Conservation (phyloP, 1,140 invertebrate genomes). For the Ips nitidus region DNA sequence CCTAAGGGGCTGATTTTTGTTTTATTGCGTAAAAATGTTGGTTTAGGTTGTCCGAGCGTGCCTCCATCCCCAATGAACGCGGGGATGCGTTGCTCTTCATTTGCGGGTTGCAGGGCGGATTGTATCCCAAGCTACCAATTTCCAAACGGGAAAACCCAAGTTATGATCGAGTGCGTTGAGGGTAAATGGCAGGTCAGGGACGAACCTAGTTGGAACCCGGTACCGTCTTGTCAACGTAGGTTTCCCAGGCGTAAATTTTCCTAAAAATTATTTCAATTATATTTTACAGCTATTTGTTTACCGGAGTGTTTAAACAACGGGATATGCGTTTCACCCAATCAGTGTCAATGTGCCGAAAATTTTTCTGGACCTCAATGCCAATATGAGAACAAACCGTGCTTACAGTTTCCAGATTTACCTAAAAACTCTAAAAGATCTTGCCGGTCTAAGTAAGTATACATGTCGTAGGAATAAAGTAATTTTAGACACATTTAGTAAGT, state of each 20-base stretch:
- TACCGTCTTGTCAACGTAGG: slow-evolving; percentile 67
- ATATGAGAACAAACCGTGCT: slow-evolving; percentile 68
- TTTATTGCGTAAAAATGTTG: background rate
- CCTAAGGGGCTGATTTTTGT: background rate
- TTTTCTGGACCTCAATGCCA: slow-evolving; percentile 76
- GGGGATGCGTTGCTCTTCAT: slow-evolving; percentile 51
- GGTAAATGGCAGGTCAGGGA: slow-evolving; percentile 60
- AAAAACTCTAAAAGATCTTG: slow-evolving; percentile 66
- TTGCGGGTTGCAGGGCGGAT: slow-evolving; percentile 57
- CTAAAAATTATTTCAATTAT: slow-evolving; percentile 15
- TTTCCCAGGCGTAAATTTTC: background rate
- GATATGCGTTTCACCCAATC: slow-evolving; percentile 69
- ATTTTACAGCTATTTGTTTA: slow-evolving; percentile 66
- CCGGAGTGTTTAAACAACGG: slow-evolving; percentile 77
- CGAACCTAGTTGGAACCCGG: slow-evolving; percentile 53
- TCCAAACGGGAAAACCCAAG: slow-evolving; percentile 57
- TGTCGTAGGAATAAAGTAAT: background rate
- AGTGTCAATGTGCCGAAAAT: slow-evolving; percentile 70
- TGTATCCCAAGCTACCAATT: slow-evolving; percentile 62
- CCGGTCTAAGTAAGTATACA: slow-evolving; percentile 49
- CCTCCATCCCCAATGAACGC: slow-evolving; percentile 53
- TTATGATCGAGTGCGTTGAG: slow-evolving; percentile 59
- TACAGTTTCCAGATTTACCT: slow-evolving; percentile 64
- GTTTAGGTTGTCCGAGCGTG: slow-evolving; percentile 30
- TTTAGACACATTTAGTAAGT: background rate